A percentile compares a stretch with the other conserved stretches of the same genome.
Evolutionary conservation across 2,888 invertebrate genomes (phyloP).

Genomic region (Norana najaformis): DNA sequence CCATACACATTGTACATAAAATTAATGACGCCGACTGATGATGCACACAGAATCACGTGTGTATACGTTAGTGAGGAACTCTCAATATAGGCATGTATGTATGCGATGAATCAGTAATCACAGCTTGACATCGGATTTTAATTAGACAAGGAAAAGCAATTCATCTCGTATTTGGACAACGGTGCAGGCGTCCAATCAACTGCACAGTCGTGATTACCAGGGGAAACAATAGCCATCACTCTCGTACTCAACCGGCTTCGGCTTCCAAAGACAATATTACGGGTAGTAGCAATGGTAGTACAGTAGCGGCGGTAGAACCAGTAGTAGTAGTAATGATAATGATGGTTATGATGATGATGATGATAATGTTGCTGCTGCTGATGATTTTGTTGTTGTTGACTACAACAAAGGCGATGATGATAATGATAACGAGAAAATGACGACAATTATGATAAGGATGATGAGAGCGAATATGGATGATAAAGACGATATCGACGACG

Average conservation of each 20-base stretch:
- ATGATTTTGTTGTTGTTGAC: too few relatives aligned
- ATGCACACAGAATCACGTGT: background rate
- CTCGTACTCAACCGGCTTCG: background rate
- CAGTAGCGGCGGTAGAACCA: background rate
- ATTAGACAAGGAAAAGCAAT: conserved; percentile 13
- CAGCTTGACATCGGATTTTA: conserved; percentile 5
- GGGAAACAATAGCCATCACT: background rate
- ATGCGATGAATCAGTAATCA: background rate
- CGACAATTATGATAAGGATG: too few relatives aligned
- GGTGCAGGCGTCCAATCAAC: background rate
- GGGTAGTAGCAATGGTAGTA: background rate
- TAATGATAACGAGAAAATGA: too few relatives aligned
- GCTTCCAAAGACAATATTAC: background rate
- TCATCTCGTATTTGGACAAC: background rate
- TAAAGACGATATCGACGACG: too few relatives aligned
- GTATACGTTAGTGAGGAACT: background rate
- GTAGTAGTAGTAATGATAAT: background rate
- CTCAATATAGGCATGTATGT: background rate
- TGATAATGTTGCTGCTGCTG: too few relatives aligned
- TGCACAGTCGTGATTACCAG: background rate
- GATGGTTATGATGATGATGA: too few relatives aligned
- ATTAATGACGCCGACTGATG: background rate
- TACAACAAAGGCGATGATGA: too few relatives aligned
- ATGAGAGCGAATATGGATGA: too few relatives aligned
- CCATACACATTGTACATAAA: background rate